Evolutionary conservation across 35 echinoderm and acorn worm species (phyloP).

Genomic region (Stichopus chloronotus): DNA sequence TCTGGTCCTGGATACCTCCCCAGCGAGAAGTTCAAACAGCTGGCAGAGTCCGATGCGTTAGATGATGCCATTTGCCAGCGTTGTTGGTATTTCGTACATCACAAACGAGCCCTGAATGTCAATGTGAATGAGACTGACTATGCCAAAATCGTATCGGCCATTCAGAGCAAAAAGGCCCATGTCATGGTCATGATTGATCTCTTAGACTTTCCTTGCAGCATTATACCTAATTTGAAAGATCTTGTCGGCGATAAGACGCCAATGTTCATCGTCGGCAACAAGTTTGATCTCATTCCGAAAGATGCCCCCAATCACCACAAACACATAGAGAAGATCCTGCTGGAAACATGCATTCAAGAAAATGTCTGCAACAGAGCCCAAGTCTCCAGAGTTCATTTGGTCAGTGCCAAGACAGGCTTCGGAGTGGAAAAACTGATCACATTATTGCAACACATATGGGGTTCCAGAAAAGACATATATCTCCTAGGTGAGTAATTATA

Average conservation of each 20-base stretch:
- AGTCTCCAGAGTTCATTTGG: conserved; percentile 66
- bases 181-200: conserved; percentile 87
- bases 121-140: conserved; percentile 76
- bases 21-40: conserved; percentile 75
- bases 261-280: conserved; percentile 87
- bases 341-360: conserved; percentile 66
- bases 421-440: conserved; percentile 86
- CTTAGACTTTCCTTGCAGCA: conserved; percentile 91
- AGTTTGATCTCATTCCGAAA: conserved; percentile 73
- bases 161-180: conserved; percentile 67
- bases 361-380: conserved; percentile 66
- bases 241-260: conserved; percentile 63
- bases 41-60: conserved; percentile 53
- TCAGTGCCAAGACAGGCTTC: conserved; percentile 93
- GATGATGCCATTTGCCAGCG: conserved; percentile 75
- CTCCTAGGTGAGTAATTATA: conserved; percentile 69
- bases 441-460: conserved; percentile 65
- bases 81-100: conserved; percentile 74
- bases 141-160: conserved; percentile 66
- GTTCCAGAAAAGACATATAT: conserved; percentile 80
- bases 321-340: conserved; percentile 51
- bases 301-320: conserved; percentile 67
- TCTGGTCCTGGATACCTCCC: conserved; percentile 77
- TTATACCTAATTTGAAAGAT: conserved; percentile 84
- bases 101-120: conserved; percentile 75